phyloP scores from a whole-genome alignment of 2,888 invertebrate species.

The Luperina nickerlii region DNA sequence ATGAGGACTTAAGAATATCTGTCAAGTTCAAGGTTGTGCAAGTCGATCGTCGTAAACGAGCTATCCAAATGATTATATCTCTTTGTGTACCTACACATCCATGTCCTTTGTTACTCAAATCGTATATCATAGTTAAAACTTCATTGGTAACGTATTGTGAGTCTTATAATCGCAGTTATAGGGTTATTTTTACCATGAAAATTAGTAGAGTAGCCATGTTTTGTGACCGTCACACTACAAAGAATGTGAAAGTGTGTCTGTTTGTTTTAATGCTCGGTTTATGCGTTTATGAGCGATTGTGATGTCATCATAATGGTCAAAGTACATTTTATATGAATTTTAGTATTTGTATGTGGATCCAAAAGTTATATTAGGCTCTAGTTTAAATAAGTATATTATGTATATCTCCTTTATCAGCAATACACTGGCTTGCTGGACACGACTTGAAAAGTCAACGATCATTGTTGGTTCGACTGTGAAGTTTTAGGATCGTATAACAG shows the following conservation, averaged over 20 bases:
- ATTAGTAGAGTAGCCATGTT: slow-evolving; percentile 54
- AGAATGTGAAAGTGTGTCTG: slow-evolving; percentile 82
- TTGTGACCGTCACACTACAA: slow-evolving; percentile 79
- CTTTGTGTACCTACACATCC: slow-evolving; percentile 46
- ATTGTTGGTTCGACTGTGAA: neutral
- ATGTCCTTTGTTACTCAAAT: slow-evolving; percentile 64
- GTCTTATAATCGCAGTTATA: slow-evolving; percentile 26
- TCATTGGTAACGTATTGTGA: slow-evolving; percentile 30
- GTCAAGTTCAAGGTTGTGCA: slow-evolving; percentile 65
- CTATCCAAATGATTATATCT: slow-evolving; percentile 49
- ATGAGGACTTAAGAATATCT: slow-evolving; percentile 25
- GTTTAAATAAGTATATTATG: neutral
- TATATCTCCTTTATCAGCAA: too few species aligned
- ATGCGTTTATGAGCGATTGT: slow-evolving; percentile 47
- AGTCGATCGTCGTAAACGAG: slow-evolving; percentile 32
- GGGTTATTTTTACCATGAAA: slow-evolving; percentile 49
- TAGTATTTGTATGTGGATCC: neutral
- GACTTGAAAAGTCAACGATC: neutral
- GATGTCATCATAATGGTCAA: slow-evolving; percentile 39
- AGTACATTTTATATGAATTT: slow-evolving; percentile 32
- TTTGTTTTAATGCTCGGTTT: slow-evolving; percentile 65
- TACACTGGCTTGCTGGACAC: neutral
- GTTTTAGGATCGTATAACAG: neutral
- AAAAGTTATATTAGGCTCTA: neutral
- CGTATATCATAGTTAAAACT: slow-evolving; percentile 32